Base-by-base conservation (phyloP, 2,888 invertebrate genomes). In the Drosophila neotestacea region DNA sequence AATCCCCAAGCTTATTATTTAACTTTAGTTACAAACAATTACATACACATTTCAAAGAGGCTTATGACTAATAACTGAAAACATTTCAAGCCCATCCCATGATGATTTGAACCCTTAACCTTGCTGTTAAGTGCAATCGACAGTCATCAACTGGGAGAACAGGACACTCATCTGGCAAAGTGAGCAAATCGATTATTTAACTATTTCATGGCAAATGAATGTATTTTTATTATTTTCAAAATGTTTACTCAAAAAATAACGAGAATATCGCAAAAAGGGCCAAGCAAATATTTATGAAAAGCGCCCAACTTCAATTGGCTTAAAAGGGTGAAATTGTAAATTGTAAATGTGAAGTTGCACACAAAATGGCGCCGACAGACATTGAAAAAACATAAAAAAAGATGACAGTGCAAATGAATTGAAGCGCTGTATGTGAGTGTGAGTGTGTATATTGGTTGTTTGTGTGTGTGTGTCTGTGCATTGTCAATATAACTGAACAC, bases 401-500 rank as follows among this genome's bases (percentile, higher is more conserved):
- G 46, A 73, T 70, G 70, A 67, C 79, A 76, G 75, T 59, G 62
- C 64, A 84, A 83, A 78, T 86, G 70, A 72, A 83, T 83, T 88
- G 75, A 38, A 4, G 16, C 11, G n/a, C 6, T 34, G 6, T 42
- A 6, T 32, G 11, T 13, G 16, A 50, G 32, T 70, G 22, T 61
- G 34, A 62, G 32, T 59, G 6, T 66, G 62, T 60, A 38, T 48
- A 4, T 22, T 41, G 41, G 16, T 6, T 41, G 36, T 56, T 52
- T 16, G 16, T 16, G 16, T 59, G n/a, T 66, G 62, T 62, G 44
- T 44, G 61, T 73, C 48, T 72, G 42, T 65, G 69, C 59, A 73
- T 46, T 72, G 79, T 77, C 77, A 70, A 76, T 82, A 85, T 79
- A 72, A 66, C 77, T 70, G 81, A 84, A 88, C 85, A 85, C 87